Evolutionary conservation across 2,797 vertebrate species (phyloP).

Genomic region (Ctenopoma kingsleyae): DNA sequence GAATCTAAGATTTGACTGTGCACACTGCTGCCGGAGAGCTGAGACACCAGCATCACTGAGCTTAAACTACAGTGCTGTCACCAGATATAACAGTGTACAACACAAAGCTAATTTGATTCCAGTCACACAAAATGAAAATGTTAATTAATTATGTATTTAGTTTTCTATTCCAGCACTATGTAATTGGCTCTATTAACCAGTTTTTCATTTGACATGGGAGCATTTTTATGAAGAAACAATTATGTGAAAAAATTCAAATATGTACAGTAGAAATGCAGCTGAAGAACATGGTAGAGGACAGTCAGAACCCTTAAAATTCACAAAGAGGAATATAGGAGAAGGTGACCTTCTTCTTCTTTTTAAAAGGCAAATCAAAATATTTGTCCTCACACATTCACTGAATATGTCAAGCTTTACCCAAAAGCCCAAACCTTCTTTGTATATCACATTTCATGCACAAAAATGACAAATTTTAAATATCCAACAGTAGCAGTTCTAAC

Average conservation of each 20-base stretch:
- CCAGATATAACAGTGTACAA: neutral
- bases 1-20: constrained; percentile 29
- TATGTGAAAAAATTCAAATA: too few species aligned
- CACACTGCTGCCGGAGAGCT: constrained; percentile 34
- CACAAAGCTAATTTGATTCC: constrained; percentile 9
- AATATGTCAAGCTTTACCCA: neutral
- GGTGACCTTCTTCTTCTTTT: neutral
- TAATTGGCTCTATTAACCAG: neutral
- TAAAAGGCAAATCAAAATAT: neutral
- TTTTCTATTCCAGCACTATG: neutral
- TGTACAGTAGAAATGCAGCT: neutral
- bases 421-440: too few species aligned
- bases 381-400: neutral
- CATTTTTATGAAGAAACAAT: neutral
- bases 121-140: constrained; percentile 1
- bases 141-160: neutral
- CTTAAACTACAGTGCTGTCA: neutral
- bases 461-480: too few species aligned
- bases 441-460: neutral
- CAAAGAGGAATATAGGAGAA: neutral
- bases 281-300: neutral
- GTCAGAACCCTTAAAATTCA: neutral
- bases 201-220: neutral
- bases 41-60: constrained; percentile 14
- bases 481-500: too few species aligned